phyloP scores from a whole-genome alignment of 1,140 invertebrate genomes.

The Brachionus angularis region DNA sequence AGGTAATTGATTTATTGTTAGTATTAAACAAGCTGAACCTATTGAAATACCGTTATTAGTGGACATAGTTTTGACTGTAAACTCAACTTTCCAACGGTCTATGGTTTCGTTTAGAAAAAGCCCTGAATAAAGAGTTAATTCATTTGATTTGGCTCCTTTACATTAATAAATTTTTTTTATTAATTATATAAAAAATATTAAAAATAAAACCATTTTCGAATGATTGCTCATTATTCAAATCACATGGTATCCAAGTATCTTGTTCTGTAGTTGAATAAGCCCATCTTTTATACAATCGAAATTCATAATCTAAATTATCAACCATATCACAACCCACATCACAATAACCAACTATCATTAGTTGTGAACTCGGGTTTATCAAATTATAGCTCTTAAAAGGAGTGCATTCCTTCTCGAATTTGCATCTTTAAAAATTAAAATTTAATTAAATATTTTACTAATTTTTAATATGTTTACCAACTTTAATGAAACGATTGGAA shows the following conservation, averaged over 20 bases:
- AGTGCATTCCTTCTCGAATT: conserved; percentile 1
- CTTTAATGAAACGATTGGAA: not conserved
- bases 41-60: conserved; percentile 19
- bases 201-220: not conserved
- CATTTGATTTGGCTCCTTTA: not conserved
- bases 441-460: not conserved
- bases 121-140: not conserved
- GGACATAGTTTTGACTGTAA: conserved; percentile 9
- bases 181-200: not conserved
- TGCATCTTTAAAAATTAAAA: conserved; percentile 2
- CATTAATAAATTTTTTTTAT: not conserved
- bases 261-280: not conserved
- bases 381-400: not conserved
- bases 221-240: not conserved
- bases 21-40: conserved; percentile 9
- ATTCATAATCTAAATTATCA: conserved; percentile 14
- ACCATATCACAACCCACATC: conserved; percentile 10
- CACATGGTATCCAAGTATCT: not conserved
- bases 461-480: not conserved
- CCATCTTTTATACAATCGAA: conserved; percentile 28
- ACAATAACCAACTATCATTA: conserved; percentile 26
- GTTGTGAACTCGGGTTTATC: conserved; percentile 17
- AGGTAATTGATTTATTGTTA: conserved; percentile 12
- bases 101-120: not conserved
- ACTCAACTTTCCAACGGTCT: not conserved